phyloP scores from a whole-genome alignment of 2,113 vertebrate species.

The Caracal caracal region DNA sequence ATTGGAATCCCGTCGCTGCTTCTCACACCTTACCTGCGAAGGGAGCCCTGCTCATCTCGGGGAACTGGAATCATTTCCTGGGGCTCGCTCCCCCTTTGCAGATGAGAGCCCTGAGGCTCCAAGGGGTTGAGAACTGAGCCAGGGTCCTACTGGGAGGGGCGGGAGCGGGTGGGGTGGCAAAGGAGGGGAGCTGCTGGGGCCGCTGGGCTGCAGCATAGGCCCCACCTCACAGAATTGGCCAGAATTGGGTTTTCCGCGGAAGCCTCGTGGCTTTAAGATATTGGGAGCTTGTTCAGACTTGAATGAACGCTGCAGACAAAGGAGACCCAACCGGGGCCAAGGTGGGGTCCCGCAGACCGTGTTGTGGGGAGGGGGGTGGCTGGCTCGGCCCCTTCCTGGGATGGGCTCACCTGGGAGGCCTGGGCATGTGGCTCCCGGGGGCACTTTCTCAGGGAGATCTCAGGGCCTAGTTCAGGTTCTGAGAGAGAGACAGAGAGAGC shows the following conservation, averaged over 20 bases:
- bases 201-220: background rate
- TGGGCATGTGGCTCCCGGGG: background rate
- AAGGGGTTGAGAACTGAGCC: background rate
- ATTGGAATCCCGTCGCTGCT: background rate
- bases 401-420: background rate
- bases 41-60: background rate
- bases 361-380: background rate
- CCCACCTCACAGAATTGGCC: background rate
- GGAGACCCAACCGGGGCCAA: background rate
- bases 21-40: background rate
- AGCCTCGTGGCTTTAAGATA: background rate
- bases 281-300: background rate
- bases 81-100: background rate
- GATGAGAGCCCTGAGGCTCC: background rate
- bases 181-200: background rate
- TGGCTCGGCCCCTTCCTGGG: rapidly evolving
- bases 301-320: conserved; percentile 70
- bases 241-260: background rate
- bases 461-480: background rate
- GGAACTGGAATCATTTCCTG: background rate
- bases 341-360: background rate
- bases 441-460: background rate
- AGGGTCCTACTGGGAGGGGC: background rate
- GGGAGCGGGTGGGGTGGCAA: rapidly evolving
- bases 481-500: background rate